phyloP scores from a whole-genome alignment of 1,140 invertebrate species.

The Hyposmocoma kahamanoa region DNA sequence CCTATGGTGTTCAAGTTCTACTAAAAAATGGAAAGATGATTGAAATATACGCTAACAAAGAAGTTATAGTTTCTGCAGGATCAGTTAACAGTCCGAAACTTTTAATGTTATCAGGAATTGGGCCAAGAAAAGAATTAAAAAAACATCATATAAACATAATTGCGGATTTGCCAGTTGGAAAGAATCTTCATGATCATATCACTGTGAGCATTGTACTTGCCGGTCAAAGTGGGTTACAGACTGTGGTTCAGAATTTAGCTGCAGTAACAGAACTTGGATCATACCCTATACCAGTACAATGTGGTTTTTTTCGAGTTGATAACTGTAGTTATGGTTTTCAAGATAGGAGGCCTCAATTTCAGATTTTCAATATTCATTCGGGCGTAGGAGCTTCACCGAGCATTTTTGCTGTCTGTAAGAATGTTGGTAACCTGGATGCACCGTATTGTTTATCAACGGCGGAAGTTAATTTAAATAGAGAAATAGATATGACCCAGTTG shows the following conservation, averaged over 20 bases:
- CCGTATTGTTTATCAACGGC: constrained; percentile 78
- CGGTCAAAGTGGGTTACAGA: constrained; percentile 33
- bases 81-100: constrained; percentile 78
- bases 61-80: constrained; percentile 83
- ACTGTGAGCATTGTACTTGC: constrained; percentile 36
- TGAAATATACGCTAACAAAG: constrained; percentile 52
- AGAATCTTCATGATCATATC: constrained; percentile 80
- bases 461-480: constrained; percentile 77
- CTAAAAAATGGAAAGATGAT: constrained; percentile 59
- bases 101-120: constrained; percentile 81
- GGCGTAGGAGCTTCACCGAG: constrained; percentile 71
- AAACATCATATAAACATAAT: constrained; percentile 74
- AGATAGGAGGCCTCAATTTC: constrained; percentile 37
- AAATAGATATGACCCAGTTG: constrained; percentile 34
- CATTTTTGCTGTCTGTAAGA: constrained; percentile 80
- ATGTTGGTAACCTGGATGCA: constrained; percentile 79
- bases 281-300: constrained; percentile 41
- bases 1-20: constrained; percentile 76
- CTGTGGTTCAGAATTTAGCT: constrained; percentile 36
- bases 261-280: constrained; percentile 30
- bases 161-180: constrained; percentile 79
- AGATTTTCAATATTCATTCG: constrained; percentile 43
- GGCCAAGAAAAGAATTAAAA: constrained; percentile 74
- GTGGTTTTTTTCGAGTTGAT: constrained; percentile 38
- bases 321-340: constrained; percentile 9